Evolutionary conservation across 2,113 vertebrate genomes (phyloP).

Genomic region (Litocranius walleri): DNA sequence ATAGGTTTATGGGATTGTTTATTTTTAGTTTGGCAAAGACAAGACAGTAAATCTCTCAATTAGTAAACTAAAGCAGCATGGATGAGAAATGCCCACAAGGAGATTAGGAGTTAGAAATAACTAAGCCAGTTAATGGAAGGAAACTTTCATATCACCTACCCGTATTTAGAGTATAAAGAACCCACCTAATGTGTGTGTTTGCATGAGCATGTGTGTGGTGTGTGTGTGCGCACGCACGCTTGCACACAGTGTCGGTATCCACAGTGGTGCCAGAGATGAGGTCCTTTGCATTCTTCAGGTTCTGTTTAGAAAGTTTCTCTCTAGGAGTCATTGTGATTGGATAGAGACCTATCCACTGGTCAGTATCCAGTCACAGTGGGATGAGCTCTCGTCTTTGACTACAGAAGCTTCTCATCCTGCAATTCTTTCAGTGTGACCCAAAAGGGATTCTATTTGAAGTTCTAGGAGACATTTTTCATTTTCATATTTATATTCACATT

Average conservation of each 20-base stretch:
- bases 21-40: constrained; percentile 72
- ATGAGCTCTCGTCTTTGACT: not conserved
- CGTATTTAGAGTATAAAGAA: not conserved
- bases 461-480: not conserved
- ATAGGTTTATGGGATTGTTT: constrained; percentile 69
- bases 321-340: not conserved
- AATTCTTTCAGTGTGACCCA: not conserved
- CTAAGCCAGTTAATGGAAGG: constrained; percentile 45
- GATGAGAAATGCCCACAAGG: constrained; percentile 69
- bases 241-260: not conserved
- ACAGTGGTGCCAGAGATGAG: not conserved
- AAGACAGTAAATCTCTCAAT: constrained; percentile 64
- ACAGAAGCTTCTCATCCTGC: not conserved
- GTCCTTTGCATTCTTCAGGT: not conserved
- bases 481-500: not conserved
- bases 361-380: not conserved
- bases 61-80: constrained; percentile 70
- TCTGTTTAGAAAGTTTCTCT: not conserved
- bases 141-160: not conserved
- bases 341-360: not conserved
- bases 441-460: not conserved
- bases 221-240: not conserved
- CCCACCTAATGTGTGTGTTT: not conserved
- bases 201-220: not conserved
- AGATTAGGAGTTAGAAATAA: constrained; percentile 50